A percentile compares a stretch with the other conserved stretches of the same genome.
phyloP scores from a whole-genome alignment of 2,888 invertebrate species.

The Monopis laevigella region DNA sequence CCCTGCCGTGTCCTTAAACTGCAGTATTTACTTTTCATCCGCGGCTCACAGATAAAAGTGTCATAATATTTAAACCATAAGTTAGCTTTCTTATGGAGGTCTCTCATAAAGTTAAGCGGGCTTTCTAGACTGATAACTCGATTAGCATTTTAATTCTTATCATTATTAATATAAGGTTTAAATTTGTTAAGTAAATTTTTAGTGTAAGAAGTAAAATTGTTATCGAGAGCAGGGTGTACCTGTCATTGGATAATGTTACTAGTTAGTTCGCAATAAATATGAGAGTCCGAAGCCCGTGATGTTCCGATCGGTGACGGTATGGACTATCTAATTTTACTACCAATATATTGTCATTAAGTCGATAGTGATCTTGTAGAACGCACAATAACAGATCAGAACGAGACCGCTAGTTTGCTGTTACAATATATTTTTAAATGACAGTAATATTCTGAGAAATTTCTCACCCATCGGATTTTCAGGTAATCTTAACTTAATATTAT shows the following conservation, averaged over 20 bases:
- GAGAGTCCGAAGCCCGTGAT: conserved; percentile 48
- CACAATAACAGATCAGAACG: conserved; percentile 62
- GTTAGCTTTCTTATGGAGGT: conserved; percentile 58
- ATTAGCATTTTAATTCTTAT: no score
- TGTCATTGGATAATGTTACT: conserved; percentile 61
- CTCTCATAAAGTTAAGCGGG: conserved; percentile 50
- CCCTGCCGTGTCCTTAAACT: conserved; percentile 30
- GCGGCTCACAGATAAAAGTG: conserved; percentile 57
- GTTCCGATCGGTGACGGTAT: conserved; percentile 54
- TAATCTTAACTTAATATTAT: conserved; percentile 58
- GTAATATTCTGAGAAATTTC: conserved; percentile 54
- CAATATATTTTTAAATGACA: conserved; percentile 66
- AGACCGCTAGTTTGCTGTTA: conserved; percentile 30
- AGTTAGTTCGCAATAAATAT: conserved; percentile 61
- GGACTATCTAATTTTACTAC: conserved; percentile 67
- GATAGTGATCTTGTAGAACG: conserved; percentile 68
- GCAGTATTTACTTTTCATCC: conserved; percentile 53
- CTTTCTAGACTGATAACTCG: conserved; percentile 45
- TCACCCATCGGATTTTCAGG: conserved; percentile 60
- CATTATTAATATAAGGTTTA: conserved; percentile 46
- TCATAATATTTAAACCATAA: conserved; percentile 65
- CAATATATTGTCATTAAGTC: conserved; percentile 68
- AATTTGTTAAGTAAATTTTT: conserved; percentile 31
- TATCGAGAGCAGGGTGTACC: conserved; percentile 42
- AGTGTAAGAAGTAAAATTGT: conserved; percentile 31